A percentile compares a stretch with the other conserved stretches of the same genome.
Conservation (phyloP, 2,113 vertebrate genomes). For the Anser brachyrhynchus region DNA sequence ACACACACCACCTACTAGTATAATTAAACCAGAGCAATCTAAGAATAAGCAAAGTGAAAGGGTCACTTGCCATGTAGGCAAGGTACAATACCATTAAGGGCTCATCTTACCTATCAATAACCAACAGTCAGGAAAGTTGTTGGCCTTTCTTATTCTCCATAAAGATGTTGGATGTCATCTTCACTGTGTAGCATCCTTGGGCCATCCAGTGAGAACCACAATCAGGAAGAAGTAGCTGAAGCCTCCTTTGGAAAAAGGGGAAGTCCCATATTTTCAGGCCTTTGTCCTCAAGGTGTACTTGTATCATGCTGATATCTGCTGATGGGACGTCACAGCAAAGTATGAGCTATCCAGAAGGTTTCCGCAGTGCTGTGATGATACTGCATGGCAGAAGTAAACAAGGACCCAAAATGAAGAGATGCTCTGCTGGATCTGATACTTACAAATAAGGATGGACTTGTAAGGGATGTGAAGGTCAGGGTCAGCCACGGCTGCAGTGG, state of each 20-base stretch:
- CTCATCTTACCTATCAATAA: not conserved
- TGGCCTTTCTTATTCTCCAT: not conserved
- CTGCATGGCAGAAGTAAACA: not conserved
- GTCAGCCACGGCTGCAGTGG: not conserved
- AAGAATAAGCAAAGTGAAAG: too few species aligned
- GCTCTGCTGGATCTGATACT: not conserved
- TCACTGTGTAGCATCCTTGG: not conserved
- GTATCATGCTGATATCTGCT: not conserved
- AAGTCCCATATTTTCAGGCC: not conserved
- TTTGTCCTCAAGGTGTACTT: not conserved
- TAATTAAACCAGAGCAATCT: too few species aligned
- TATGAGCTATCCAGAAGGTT: not conserved
- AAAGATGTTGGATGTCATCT: not conserved
- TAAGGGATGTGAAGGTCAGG: not conserved
- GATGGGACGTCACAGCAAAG: not conserved
- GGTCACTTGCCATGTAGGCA: too few species aligned
- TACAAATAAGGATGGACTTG: not conserved
- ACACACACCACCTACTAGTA: too few species aligned
- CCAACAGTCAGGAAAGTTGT: not conserved
- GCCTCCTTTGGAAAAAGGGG: not conserved
- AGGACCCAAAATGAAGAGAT: not conserved
- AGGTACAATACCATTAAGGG: not conserved
- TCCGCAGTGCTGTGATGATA: not conserved
- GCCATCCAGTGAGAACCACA: not conserved
- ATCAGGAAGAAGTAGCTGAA: not conserved